Base-by-base conservation (phyloP, 2,888 invertebrate genomes). In the Colostygia pectinataria region DNA sequence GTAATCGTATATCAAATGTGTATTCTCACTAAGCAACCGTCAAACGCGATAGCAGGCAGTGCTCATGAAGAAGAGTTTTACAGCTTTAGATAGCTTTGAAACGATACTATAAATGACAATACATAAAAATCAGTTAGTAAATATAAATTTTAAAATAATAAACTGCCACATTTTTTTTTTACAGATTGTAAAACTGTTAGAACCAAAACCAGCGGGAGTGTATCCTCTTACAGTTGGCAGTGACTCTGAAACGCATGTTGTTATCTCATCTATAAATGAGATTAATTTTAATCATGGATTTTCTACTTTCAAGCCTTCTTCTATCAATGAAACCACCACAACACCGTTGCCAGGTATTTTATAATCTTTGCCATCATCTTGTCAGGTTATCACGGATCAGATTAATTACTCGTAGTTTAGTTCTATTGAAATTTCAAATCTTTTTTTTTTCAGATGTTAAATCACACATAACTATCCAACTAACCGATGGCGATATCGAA, bases 391-490 rank as follows among this genome's bases (percentile, higher is more conserved):
- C 4, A 3, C 2, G 18, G 18, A 3, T 3, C 18, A 3, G 2
- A 18, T 4, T 18, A 3, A 18, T 18, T 18, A 18, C 18, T 18
- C 18, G 18, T 18, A 18, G 18, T n/a, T n/a, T n/a, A n/a, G n/a
- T n/a, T 2, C 1, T 29, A 7, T 1, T 13, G 9, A 12, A 6
- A 13, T 0, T 7, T 1, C 12, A 15, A 4, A 10, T 23, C 15
- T 28, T 20, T 32, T 20, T 33, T 32, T 38, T 53, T 36, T 9
- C 48, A 53, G 53, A 46, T 43, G 31, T 31, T 1, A 39, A 46
- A 12, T 61, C 74, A 0, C 66, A 68, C 51, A 43, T 83, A 14
- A 67, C 74, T 1, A 71, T 83, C 25, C 57, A 71, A 51, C 53
- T 81, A 15, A 55, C 52, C 7, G 65, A 63, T 0, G 65, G 58